Percentiles rank a stretch among this genome's conserved stretches.
phyloP scores from a whole-genome alignment of 1,140 invertebrate species.

The Spodoptera frugiperda region DNA sequence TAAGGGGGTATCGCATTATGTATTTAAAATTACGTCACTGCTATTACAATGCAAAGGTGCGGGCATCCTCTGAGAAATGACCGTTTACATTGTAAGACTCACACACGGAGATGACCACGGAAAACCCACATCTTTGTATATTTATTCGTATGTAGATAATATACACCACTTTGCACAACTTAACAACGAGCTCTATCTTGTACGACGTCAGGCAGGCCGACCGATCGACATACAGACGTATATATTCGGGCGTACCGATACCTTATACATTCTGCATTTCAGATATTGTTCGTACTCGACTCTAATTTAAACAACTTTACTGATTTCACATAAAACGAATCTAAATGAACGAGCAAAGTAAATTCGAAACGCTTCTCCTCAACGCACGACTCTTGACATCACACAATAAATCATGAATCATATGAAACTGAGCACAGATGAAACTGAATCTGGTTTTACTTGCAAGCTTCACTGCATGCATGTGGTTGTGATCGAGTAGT shows the following conservation, averaged over 20 bases:
- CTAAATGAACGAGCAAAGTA: conserved; percentile 78
- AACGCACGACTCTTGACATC: conserved; percentile 86
- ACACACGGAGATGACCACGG: conserved; percentile 73
- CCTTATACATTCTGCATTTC: conserved; percentile 81
- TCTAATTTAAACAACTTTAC: conserved; percentile 78
- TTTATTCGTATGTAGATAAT: conserved; percentile 79
- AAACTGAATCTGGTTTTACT: conserved; percentile 85
- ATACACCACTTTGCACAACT: conserved; percentile 85
- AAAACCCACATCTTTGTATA: conserved; percentile 85
- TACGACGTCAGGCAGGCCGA: conserved; percentile 67
- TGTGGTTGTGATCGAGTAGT: conserved; percentile 83
- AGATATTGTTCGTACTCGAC: conserved; percentile 79
- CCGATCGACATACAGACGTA: conserved; percentile 63
- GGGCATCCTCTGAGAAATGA: conserved; percentile 72
- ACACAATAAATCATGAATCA: conserved; percentile 85
- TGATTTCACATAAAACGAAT: conserved; percentile 78
- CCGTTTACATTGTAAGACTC: conserved; percentile 63
- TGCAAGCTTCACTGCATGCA: conserved; percentile 85
- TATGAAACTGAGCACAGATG: conserved; percentile 85
- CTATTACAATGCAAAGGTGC: conserved; percentile 83
- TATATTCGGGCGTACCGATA: conserved; percentile 68
- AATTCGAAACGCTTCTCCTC: conserved; percentile 86
- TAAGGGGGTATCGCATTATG: conserved; percentile 76
- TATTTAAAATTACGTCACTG: conserved; percentile 77
- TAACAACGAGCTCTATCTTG: conserved; percentile 74